phyloP scores from a whole-genome alignment of 2,113 vertebrate genomes.

The Nasalis larvatus region DNA sequence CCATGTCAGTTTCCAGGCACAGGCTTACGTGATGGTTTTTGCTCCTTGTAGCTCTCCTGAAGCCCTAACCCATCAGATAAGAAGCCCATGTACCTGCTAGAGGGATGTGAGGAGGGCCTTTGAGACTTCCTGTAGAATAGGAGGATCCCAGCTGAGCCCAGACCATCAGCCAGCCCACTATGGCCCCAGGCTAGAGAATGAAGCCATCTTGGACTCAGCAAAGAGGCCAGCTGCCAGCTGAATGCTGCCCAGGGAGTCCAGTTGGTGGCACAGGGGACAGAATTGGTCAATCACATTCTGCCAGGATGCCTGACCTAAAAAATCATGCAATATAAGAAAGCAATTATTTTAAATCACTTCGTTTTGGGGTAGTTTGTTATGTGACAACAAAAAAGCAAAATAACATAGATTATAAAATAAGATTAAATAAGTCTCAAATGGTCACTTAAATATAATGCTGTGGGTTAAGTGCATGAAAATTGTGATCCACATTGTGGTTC shows the following conservation, averaged over 20 bases:
- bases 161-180: too few species aligned
- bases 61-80: not conserved
- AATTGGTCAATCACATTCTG: rapidly evolving
- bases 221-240: not conserved
- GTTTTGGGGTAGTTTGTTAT: not conserved
- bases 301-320: not conserved
- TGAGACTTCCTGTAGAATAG: too few species aligned
- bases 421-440: not conserved
- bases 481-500: not conserved
- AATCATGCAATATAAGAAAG: not conserved
- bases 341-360: not conserved
- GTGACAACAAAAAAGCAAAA: not conserved
- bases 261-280: not conserved
- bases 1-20: not conserved
- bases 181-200: not conserved
- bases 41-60: not conserved
- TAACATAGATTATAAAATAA: not conserved
- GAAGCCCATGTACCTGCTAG: not conserved
- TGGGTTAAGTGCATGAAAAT: too few species aligned
- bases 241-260: not conserved
- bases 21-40: not conserved
- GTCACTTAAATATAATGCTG: not conserved
- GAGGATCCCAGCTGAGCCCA: not conserved
- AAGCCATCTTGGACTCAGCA: not conserved
- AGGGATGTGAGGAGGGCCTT: not conserved